Conservation (phyloP, 1,140 invertebrate species). For the Choristoneura fumiferana region DNA sequence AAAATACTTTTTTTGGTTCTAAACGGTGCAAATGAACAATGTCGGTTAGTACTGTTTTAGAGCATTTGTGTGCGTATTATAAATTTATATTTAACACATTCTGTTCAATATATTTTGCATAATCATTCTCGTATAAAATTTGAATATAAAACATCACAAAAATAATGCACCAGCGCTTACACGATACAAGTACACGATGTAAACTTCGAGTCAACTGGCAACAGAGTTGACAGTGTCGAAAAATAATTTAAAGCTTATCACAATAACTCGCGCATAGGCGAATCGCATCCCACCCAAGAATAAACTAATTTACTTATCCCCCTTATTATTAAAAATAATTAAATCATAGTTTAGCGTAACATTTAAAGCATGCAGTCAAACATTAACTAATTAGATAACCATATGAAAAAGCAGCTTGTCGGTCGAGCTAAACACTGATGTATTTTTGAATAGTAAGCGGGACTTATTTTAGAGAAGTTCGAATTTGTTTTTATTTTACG, state of each 20-base stretch:
- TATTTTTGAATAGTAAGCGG: slow-evolving; percentile 9
- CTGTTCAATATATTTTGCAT: slow-evolving; percentile 5
- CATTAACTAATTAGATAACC: slow-evolving; percentile 10
- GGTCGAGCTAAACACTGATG: slow-evolving; percentile 10
- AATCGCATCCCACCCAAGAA: background rate
- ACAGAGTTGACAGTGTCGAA: slow-evolving; percentile 44
- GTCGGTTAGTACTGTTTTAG: background rate
- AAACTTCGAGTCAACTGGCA: slow-evolving; percentile 40
- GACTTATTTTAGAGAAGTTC: slow-evolving; percentile 9
- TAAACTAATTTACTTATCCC: background rate
- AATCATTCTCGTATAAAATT: slow-evolving; percentile 33
- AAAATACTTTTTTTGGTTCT: background rate
- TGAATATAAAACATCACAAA: slow-evolving; percentile 57
- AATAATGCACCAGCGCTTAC: slow-evolving; percentile 64
- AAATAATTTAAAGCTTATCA: slow-evolving; percentile 77
- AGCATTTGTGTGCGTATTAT: background rate
- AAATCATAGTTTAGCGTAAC: slow-evolving; percentile 13
- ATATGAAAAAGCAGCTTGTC: slow-evolving; percentile 14
- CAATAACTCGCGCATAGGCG: slow-evolving; percentile 42
- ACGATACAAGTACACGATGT: slow-evolving; percentile 45
- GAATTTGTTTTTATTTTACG: background rate
- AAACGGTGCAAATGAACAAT: slow-evolving; percentile 1
- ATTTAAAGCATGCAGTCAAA: slow-evolving; percentile 15
- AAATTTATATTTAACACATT: background rate
- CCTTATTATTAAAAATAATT: background rate